Conservation (phyloP, 2,797 vertebrate genomes). For the Phoxinus dragarum region DNA sequence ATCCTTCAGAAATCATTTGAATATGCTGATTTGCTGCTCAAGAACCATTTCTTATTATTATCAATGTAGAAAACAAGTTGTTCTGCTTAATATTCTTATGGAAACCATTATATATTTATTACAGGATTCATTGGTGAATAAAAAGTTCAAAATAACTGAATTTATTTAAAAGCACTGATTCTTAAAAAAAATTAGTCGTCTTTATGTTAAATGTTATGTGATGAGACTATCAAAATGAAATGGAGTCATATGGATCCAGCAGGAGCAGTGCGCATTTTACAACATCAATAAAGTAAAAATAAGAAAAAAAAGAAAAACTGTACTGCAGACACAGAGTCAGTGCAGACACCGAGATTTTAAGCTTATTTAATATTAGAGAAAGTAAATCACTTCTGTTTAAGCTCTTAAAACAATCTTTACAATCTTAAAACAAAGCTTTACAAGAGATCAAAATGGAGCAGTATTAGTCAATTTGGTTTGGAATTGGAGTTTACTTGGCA, state of each 20-base stretch:
- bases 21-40: not conserved
- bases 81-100: not conserved
- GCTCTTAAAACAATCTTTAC: not conserved
- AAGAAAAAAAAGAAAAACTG: too few species aligned
- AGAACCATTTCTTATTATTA: not conserved
- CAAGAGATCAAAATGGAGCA: slow-evolving; percentile 6
- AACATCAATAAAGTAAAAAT: not conserved
- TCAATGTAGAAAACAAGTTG: not conserved
- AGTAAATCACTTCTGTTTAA: not conserved
- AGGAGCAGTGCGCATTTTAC: not conserved
- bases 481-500: not conserved
- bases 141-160: not conserved
- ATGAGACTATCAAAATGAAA: not conserved
- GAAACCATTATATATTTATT: not conserved
- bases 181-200: too few species aligned
- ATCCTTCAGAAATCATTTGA: not conserved
- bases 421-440: too few species aligned
- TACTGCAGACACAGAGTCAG: not conserved
- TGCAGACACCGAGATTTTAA: not conserved
- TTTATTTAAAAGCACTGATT: not conserved
- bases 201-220: too few species aligned
- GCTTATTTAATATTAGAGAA: not conserved
- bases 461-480: not conserved
- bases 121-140: not conserved
- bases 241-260: not conserved